Percentiles rank a stretch among this genome's conserved stretches.
These are phyloP conservation scores for Gulo gulo DNA, from an alignment of 2,113 vertebrate species.

Conservation along the genomic window DNA sequence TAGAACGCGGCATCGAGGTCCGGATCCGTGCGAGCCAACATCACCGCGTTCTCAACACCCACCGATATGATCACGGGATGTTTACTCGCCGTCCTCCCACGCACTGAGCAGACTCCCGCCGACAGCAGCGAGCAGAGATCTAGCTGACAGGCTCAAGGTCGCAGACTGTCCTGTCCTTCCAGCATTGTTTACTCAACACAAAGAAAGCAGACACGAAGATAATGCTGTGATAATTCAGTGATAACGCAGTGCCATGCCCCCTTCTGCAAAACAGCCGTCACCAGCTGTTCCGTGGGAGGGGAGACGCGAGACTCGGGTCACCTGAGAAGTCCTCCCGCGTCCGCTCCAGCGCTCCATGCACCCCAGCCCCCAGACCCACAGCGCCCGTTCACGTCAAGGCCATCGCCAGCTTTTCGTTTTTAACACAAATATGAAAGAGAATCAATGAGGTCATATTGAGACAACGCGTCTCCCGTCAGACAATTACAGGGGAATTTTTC, in stretches of 20 bases:
- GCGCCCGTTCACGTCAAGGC: background rate
- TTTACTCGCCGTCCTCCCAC: accelerated
- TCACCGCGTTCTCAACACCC: accelerated
- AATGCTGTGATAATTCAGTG: background rate
- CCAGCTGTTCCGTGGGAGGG: accelerated
- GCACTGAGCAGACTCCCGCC: accelerated
- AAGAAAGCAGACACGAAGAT: accelerated
- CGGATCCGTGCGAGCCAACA: accelerated
- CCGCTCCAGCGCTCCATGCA: accelerated
- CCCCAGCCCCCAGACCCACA: accelerated
- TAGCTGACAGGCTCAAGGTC: background rate
- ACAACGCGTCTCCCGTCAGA: background rate
- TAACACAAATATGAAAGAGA: background rate
- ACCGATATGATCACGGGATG: accelerated
- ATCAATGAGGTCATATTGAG: background rate
- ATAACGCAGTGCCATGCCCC: background rate
- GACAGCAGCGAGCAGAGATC: accelerated
- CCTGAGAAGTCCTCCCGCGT: accelerated
- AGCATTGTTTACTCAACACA: background rate
- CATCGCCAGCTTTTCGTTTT: background rate
- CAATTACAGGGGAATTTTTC: background rate
- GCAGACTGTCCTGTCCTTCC: accelerated
- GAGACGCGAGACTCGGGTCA: background rate
- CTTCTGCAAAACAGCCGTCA: background rate
- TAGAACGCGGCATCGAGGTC: accelerated